phyloP scores from a whole-genome alignment of 2,113 vertebrate genomes.

The Bungarus multicinctus region DNA sequence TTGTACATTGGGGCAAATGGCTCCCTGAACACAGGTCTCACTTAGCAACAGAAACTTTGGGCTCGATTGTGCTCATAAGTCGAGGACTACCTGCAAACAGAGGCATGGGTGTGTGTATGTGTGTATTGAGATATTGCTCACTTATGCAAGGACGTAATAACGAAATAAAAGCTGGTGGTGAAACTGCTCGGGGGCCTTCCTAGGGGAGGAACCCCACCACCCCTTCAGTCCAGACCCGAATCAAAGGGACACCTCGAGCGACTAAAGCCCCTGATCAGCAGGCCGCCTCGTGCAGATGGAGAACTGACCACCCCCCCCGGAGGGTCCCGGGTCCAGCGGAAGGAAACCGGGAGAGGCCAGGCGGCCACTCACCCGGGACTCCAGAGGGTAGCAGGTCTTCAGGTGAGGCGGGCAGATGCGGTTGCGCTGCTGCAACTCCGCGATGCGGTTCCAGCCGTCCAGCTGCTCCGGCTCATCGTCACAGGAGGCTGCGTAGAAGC shows the following conservation, averaged over 20 bases:
- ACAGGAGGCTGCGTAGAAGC: constrained; percentile 69
- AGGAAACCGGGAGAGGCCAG: accelerated
- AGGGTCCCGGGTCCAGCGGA: neutral
- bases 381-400: constrained; percentile 90
- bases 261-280: too few species aligned
- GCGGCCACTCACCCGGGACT: constrained; percentile 75
- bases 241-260: too few species aligned
- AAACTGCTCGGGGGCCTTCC: neutral
- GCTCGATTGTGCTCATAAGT: neutral
- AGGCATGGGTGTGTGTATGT: too few species aligned
- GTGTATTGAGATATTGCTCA: accelerated
- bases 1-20: neutral
- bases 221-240: neutral
- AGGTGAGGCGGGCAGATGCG: constrained; percentile 82
- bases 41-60: too few species aligned
- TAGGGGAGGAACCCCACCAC: too few species aligned
- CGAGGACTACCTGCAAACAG: neutral
- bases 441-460: constrained; percentile 88
- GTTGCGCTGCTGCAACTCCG: constrained; percentile 88
- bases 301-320: neutral
- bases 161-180: neutral
- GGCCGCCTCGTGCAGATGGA: neutral
- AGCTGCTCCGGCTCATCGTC: constrained; percentile 86
- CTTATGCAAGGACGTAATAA: neutral
- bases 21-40: too few species aligned